phyloP scores from a whole-genome alignment of 2,888 invertebrate species.

The Cylindroiulus punctatus region DNA sequence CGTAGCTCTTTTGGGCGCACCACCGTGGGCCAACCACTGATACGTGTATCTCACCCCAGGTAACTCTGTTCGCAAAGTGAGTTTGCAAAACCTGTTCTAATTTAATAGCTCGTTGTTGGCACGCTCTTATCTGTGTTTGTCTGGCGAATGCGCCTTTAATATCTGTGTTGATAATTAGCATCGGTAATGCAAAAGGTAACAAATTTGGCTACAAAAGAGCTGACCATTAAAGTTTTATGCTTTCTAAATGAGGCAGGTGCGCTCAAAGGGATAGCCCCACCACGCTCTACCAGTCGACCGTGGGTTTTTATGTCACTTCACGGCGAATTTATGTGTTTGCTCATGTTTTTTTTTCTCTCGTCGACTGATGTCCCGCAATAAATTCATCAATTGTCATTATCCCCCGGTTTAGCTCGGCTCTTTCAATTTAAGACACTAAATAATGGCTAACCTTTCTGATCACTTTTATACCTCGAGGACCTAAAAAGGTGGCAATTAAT shows the following conservation, averaged over 20 bases:
- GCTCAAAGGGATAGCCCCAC: not conserved
- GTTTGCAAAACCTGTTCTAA: not conserved
- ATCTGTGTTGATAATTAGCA: conserved; percentile 10
- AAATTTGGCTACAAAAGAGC: conserved; percentile 16
- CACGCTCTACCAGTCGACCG: not conserved
- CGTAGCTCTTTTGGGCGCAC: not conserved
- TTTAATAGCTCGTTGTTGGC: not conserved
- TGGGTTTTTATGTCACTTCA: not conserved
- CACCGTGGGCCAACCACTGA: not conserved
- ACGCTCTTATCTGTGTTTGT: conserved; percentile 21
- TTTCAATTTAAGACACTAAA: not conserved
- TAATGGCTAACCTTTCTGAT: not conserved
- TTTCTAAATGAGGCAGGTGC: conserved; percentile 15
- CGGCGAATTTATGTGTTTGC: not conserved
- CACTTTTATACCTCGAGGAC: not conserved
- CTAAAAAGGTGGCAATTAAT: not conserved
- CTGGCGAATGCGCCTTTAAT: not conserved
- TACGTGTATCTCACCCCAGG: not conserved
- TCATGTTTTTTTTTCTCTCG: not conserved
- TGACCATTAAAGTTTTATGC: conserved; percentile 17
- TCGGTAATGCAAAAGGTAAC: not conserved
- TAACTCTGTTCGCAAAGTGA: not conserved
- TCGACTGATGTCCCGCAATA: conserved; percentile 5
- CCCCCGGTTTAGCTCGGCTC: not conserved
- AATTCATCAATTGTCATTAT: conserved; percentile 24